Evolutionary conservation across 1,140 invertebrate genomes (phyloP).

Genomic region (Danaus plexippus): DNA sequence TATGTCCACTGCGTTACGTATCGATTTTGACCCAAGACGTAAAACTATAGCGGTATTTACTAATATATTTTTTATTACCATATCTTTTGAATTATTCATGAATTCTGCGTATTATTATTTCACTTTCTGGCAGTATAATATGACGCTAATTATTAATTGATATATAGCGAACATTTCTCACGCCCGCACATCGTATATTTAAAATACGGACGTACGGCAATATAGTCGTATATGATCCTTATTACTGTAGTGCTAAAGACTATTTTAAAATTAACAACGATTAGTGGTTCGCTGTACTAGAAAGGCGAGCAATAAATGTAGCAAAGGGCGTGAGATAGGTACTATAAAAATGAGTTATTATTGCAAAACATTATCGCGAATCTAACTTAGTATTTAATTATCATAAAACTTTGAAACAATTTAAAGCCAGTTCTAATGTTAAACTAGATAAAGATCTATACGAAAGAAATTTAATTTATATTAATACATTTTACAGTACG

Average conservation of each 20-base stretch:
- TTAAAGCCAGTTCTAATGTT: too few relatives aligned
- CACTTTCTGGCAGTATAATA: constrained; percentile 10
- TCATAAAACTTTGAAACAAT: constrained; percentile 18
- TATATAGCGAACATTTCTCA: constrained; percentile 25
- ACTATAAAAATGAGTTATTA: constrained; percentile 71
- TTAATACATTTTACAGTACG: too few relatives aligned
- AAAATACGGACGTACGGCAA: constrained; percentile 28
- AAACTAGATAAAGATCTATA: too few relatives aligned
- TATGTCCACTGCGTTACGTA: constrained; percentile 23
- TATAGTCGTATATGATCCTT: constrained; percentile 1
- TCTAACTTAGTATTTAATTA: constrained; percentile 38
- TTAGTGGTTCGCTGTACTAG: constrained; percentile 30
- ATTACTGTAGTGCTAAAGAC: constrained; percentile 5
- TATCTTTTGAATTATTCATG: constrained; percentile 17
- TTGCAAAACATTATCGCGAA: constrained; percentile 52
- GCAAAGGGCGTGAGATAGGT: constrained; percentile 62
- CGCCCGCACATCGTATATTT: constrained; percentile 44
- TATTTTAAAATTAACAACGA: constrained; percentile 19
- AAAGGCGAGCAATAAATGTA: constrained; percentile 65
- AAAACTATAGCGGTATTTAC: constrained; percentile 18
- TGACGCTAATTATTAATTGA: constrained; percentile 27
- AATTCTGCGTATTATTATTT: constrained; percentile 9
- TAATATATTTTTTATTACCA: constrained; percentile 18
- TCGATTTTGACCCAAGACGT: constrained; percentile 23
- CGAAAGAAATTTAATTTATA: too few relatives aligned